A percentile compares a stretch with the other conserved stretches of the same genome.
phyloP scores from a whole-genome alignment of 2,888 invertebrate genomes.

The Dicyrtoma fusca region DNA sequence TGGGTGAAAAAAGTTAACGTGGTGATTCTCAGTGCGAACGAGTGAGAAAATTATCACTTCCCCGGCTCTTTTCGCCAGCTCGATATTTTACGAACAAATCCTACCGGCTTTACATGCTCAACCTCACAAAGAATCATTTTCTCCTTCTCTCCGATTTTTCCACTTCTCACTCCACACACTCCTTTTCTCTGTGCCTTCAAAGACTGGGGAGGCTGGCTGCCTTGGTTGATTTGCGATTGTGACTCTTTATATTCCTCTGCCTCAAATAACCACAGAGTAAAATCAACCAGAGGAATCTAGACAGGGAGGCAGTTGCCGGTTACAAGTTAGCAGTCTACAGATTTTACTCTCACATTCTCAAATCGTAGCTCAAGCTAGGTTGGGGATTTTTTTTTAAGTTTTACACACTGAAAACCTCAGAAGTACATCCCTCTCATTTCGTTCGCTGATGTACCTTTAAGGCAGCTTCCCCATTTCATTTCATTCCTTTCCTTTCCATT shows the following conservation, averaged over 20 bases:
- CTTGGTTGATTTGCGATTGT: slow-evolving; percentile 30
- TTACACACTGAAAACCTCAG: background rate
- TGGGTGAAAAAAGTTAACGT: slow-evolving; percentile 35
- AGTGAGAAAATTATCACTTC: slow-evolving; percentile 38
- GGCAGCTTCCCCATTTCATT: too few relatives aligned
- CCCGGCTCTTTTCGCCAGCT: slow-evolving; percentile 31
- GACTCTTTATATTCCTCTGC: slow-evolving; percentile 25
- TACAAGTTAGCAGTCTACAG: background rate
- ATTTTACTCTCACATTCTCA: background rate
- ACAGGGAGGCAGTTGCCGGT: background rate
- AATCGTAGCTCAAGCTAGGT: slow-evolving; percentile 13
- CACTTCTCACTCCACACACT: background rate
- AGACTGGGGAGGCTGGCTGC: background rate
- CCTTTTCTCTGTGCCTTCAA: background rate
- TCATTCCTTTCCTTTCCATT: too few relatives aligned
- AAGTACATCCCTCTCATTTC: too few relatives aligned
- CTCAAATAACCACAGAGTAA: slow-evolving; percentile 29
- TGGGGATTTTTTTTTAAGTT: slow-evolving; percentile 5
- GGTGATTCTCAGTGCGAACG: slow-evolving; percentile 33
- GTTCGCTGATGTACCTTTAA: too few relatives aligned
- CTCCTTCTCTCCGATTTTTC: slow-evolving; percentile 7
- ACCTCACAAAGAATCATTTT: slow-evolving; percentile 15
- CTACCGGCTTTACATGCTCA: slow-evolving; percentile 35
- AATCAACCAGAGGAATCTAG: slow-evolving; percentile 26
- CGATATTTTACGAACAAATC: slow-evolving; percentile 38